Conservation (phyloP, 30 jellyfish, hydroid and myxozoan species). For the Hydra vulgaris region DNA sequence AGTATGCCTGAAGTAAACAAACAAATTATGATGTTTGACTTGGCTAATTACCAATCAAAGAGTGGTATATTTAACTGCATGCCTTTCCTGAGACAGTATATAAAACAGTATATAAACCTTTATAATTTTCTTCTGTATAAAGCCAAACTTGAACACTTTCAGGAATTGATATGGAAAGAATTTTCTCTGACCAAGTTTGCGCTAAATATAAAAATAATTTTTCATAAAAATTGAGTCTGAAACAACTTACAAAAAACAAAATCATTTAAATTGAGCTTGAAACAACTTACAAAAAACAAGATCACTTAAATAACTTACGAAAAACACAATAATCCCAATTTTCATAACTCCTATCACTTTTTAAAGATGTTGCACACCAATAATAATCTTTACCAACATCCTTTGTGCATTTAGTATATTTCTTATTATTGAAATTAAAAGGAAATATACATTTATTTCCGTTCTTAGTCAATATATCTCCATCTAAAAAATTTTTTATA, state of each 20-base stretch:
- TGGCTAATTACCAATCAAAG: too few relatives aligned
- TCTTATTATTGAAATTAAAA: neutral
- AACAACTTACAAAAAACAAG: neutral
- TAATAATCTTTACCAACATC: neutral
- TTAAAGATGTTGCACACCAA: neutral
- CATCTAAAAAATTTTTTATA: too few relatives aligned
- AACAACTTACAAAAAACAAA: neutral
- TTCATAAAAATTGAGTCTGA: neutral
- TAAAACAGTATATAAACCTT: too few relatives aligned
- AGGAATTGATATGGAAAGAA: neutral
- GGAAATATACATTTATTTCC: neutral
- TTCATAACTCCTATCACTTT: neutral
- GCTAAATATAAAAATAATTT: neutral
- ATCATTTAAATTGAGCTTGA: neutral
- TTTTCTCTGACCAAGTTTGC: neutral
- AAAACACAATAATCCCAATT: neutral
- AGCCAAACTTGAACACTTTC: neutral
- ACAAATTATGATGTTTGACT: too few relatives aligned
- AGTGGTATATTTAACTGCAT: too few relatives aligned
- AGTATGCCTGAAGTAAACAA: too few relatives aligned
- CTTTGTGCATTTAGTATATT: neutral
- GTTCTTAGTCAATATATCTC: neutral
- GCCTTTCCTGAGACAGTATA: too few relatives aligned
- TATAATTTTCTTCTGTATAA: neutral
- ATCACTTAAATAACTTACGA: neutral